Evolutionary conservation across 92 coral and sea anemone species (phyloP), one percentile per base, ranked within the genome.

Genomic region (Nematostella vectensis): DNA sequence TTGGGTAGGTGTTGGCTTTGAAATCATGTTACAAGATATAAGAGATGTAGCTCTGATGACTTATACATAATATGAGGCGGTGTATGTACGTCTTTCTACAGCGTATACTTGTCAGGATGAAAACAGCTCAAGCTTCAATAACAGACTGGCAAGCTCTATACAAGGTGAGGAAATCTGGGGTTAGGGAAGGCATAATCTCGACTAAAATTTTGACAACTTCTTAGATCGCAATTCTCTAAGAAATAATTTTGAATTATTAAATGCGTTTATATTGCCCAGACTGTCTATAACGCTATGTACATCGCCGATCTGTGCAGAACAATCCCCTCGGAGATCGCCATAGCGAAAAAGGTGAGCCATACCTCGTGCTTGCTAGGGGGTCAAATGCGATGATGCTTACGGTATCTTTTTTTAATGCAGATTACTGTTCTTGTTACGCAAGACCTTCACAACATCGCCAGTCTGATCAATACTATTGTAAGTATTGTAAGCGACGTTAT

Each of bases 71-170:
- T n/a, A n/a, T n/a, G n/a, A n/a, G n/a, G n/a, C n/a, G n/a, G n/a
- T n/a, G n/a, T n/a, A 33, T 33, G 61, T 3, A 30, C 16, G 27
- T 62, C 13, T 62, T 48, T 62, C 3, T 47, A 22, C 72, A 93
- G 99, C 80, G 99, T 65, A 76, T 79, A 67, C 74, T 93, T 19
- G 65, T 82, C 4, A 76, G 96, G 59, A 93, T 93, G 96, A 81
- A 89, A 1, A 77, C 99, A 9, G 84, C 99, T 10, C 99, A 93
- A 63, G 99, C 96, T n/a, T 93, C 99, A 12, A 81, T 87, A 22
- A 85, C 88, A 3, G 99, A 93, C 53, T 93, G 99, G 99, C 89
- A 93, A 64, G 89, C 96, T 29, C 57, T 93, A 44, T 87, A 93
- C 47, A 93, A 93, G 96, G 99, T 79, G 42, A 11, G 15, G 19